phyloP scores from a whole-genome alignment of 2,797 vertebrate species.

The Sebastes minor region DNA sequence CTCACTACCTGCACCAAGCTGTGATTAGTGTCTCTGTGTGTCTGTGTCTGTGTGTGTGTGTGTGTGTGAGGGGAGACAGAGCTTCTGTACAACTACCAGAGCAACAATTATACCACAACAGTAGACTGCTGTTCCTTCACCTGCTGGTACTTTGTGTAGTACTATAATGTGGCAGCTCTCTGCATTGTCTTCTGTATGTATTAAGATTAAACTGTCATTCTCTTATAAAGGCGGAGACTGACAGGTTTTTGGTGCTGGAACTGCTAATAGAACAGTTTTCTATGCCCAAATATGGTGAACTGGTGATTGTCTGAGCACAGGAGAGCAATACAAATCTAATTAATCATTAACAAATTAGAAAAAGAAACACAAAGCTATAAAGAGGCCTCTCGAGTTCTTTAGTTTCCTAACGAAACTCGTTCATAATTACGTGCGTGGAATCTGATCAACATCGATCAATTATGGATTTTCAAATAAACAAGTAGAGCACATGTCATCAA shows the following conservation, averaged over 20 bases:
- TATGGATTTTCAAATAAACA: background rate
- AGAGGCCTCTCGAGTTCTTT: background rate
- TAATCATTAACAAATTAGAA: conserved; percentile 19
- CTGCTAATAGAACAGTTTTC: background rate
- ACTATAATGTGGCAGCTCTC: background rate
- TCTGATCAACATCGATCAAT: background rate
- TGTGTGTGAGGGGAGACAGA: background rate
- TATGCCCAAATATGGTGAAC: background rate
- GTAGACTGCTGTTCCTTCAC: conserved; percentile 24
- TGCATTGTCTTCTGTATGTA: background rate
- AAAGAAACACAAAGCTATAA: background rate
- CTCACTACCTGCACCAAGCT: conserved; percentile 78
- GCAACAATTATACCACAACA: conserved; percentile 59
- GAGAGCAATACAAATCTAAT: background rate
- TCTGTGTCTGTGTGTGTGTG: conserved; percentile 7
- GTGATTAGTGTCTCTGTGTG: conserved; percentile 71
- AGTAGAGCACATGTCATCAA: background rate
- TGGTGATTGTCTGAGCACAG: background rate
- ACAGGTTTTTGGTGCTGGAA: background rate
- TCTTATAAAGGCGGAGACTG: background rate
- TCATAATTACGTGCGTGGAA: background rate
- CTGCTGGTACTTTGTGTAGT: conserved; percentile 7
- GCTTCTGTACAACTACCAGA: conserved; percentile 26
- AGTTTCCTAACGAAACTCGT: background rate
- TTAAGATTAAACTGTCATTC: background rate